Evolutionary conservation across 2,113 vertebrate genomes (phyloP).

Genomic region (Anoplopoma fimbria): DNA sequence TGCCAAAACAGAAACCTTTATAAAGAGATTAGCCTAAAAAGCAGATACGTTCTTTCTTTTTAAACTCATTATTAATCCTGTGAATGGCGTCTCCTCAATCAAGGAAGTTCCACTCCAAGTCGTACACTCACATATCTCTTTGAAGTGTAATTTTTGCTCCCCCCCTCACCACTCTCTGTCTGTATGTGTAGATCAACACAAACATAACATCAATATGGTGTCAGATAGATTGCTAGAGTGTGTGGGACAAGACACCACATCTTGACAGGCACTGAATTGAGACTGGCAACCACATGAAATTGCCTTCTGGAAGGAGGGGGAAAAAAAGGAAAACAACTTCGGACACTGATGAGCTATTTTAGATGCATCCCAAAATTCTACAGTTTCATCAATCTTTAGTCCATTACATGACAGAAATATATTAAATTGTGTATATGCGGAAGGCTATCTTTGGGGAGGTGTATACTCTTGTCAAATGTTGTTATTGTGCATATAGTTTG

Average conservation of each 20-base stretch:
- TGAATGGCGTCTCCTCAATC: constrained; percentile 30
- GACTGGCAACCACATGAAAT: constrained; percentile 47
- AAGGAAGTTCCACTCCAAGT: constrained; percentile 54
- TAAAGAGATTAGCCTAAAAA: neutral
- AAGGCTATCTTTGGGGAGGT: neutral
- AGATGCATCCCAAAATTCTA: constrained; percentile 12
- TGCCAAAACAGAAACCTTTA: constrained; percentile 1
- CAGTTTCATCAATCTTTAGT: constrained; percentile 21
- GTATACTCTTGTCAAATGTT: neutral
- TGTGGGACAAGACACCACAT: constrained; percentile 44
- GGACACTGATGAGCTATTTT: constrained; percentile 18
- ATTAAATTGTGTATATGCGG: neutral
- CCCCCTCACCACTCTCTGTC: neutral
- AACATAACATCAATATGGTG: constrained; percentile 64
- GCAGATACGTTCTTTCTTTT: neutral
- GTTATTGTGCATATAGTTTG: neutral
- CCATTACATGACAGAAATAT: constrained; percentile 15
- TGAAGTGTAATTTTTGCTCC: constrained; percentile 48
- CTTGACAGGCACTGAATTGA: constrained; percentile 49
- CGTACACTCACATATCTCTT: constrained; percentile 17
- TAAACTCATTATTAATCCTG: constrained; percentile 28
- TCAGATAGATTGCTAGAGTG: constrained; percentile 56
- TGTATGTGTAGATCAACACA: constrained; percentile 49
- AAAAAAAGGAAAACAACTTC: neutral
- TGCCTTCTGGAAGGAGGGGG: constrained; percentile 3